Base-by-base conservation (phyloP, 2,113 vertebrate genomes). In the Syngnathus scovelli region DNA sequence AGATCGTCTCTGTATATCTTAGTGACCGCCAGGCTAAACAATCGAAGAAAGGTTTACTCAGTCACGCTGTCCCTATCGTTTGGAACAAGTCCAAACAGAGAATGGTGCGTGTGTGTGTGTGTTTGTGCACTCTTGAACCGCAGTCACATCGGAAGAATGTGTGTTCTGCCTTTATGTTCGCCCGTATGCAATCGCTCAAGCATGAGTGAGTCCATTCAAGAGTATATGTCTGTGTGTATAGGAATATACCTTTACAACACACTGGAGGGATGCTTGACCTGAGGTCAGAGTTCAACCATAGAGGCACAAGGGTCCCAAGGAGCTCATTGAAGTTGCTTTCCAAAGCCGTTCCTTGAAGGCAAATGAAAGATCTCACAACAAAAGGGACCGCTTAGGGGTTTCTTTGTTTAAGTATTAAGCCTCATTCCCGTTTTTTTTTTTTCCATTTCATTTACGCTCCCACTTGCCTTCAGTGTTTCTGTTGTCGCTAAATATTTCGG, bases 1-100 rank as follows among this genome's bases (percentile, higher is more conserved):
- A 44, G 60, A 70, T 69, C 12, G 52, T 78, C 66, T 69, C 67
- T 38, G 56, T 86, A 73, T 77, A 81, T 84, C 83, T 81, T 81
- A 6, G 39, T 78, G 83, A 85, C 66, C 46, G 46, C 75, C 66
- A 72, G 73, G 81, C 74, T 84, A 85, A 89, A 89, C 86, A 89
- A 76, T 75, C 77, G 70, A 74, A 73, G 81, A 69, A 67, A 66
- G n/a, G 84, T 87, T 87, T 86, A 86, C 77, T 85, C 75, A 87
- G 77, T 69, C 72, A 56, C 46, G 0, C 54, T 69, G 81, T 70
- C 73, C 72, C 61, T 68, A 54, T 33, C 77, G 73, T 75, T 54
- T 82, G 75, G 70, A 74, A 9, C 19, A 7, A 7, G 69, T 64
- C 79, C 75, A 67, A 69, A 67, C 37, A 13, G 15, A 61, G 63